Percentiles rank a stretch among this genome's conserved stretches.
Conservation (phyloP, 1,140 invertebrate species). For the Tachypleus tridentatus region DNA sequence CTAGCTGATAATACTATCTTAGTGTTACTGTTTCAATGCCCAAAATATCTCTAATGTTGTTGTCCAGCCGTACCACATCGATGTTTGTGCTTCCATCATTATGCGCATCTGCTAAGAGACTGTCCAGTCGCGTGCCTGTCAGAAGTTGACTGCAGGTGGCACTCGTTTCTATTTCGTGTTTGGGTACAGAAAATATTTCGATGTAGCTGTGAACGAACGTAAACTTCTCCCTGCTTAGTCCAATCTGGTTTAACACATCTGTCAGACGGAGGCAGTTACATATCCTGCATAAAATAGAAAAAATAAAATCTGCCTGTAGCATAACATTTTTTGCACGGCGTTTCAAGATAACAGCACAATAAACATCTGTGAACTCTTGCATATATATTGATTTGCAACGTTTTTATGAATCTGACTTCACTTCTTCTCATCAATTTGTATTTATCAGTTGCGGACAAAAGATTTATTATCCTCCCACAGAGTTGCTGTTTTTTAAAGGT, state of each 20-base stretch:
- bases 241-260: slow-evolving; percentile 16
- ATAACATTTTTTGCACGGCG: too few relatives aligned
- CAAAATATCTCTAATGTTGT: slow-evolving; percentile 18
- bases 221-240: slow-evolving; percentile 16
- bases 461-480: too few relatives aligned
- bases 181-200: slow-evolving; percentile 15
- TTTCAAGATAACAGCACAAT: background rate
- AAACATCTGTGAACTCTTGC: too few relatives aligned
- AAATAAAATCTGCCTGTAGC: too few relatives aligned
- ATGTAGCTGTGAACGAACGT: slow-evolving; percentile 10
- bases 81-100: slow-evolving; percentile 6
- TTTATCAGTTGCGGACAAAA: too few relatives aligned
- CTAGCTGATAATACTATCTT: slow-evolving; percentile 5
- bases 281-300: background rate
- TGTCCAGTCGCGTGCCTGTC: slow-evolving; percentile 1
- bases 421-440: too few relatives aligned
- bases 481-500: too few relatives aligned
- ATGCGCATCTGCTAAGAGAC: too few relatives aligned
- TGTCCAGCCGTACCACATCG: slow-evolving; percentile 19
- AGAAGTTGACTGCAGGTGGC: slow-evolving; percentile 15
- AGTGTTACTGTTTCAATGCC: slow-evolving; percentile 21
- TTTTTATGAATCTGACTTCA: too few relatives aligned
- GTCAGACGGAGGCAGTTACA: slow-evolving; percentile 16
- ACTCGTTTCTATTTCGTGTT: slow-evolving; percentile 18
- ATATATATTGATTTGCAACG: too few relatives aligned